A percentile compares a stretch with the other conserved stretches of the same genome.
phyloP scores from a whole-genome alignment of 1,140 invertebrate genomes.

The Caenorhabditis briggsae region DNA sequence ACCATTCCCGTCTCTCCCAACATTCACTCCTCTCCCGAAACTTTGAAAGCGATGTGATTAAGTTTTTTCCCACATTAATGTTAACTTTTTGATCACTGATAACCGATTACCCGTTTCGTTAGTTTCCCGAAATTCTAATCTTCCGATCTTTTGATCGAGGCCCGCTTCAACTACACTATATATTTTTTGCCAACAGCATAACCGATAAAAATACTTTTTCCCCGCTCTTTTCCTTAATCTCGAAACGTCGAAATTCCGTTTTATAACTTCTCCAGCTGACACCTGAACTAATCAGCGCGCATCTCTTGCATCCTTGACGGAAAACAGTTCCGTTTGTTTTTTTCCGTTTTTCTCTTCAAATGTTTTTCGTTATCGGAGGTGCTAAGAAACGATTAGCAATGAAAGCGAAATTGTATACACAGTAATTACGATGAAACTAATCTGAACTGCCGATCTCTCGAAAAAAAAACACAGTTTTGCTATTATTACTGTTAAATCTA shows the following conservation, averaged over 20 bases:
- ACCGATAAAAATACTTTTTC: background rate
- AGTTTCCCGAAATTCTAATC: background rate
- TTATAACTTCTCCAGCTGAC: constrained; percentile 18
- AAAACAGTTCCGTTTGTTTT: constrained; percentile 55
- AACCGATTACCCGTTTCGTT: background rate
- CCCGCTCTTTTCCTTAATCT: background rate
- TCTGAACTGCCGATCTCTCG: background rate
- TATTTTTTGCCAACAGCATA: background rate
- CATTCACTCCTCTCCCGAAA: no score
- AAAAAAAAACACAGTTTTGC: no score
- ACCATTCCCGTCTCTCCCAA: no score
- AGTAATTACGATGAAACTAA: constrained; percentile 50
- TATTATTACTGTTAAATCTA: background rate
- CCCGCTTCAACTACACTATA: background rate
- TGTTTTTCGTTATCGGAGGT: constrained; percentile 22
- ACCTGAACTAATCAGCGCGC: constrained; percentile 45
- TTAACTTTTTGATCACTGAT: background rate
- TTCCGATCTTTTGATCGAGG: constrained; percentile 8
- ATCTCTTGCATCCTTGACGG: constrained; percentile 45
- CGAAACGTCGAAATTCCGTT: constrained; percentile 35
- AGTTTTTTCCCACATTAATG: no score
- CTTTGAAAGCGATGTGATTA: no score
- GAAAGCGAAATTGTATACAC: constrained; percentile 46
- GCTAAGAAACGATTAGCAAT: constrained; percentile 50
- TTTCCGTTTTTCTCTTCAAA: background rate